A percentile compares a stretch with the other conserved stretches of the same genome.
Evolutionary conservation across 2,113 vertebrate genomes (phyloP).

Genomic region (Brachirus orientalis): DNA sequence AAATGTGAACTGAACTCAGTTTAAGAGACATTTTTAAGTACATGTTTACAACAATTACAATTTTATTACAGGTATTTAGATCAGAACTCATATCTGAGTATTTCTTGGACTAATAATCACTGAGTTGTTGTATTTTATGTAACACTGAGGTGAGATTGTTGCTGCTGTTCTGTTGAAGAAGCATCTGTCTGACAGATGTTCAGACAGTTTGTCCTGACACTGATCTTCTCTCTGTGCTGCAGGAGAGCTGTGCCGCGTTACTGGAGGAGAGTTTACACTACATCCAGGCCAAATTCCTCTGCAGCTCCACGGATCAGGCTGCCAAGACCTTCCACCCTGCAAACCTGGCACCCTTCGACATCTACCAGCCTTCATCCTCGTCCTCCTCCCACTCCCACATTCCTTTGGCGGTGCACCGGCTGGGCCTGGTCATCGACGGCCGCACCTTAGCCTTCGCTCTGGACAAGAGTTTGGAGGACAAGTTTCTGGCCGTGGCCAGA

Average conservation of each 20-base stretch:
- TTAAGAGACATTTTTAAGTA: too few relatives aligned
- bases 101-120: too few relatives aligned
- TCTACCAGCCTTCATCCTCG: conserved; percentile 52
- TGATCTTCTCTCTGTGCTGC: conserved; percentile 47
- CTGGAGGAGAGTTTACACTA: conserved; percentile 91
- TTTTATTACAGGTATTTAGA: too few relatives aligned
- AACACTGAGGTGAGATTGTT: not conserved
- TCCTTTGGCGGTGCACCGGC: conserved; percentile 75
- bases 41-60: too few relatives aligned
- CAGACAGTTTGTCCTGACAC: conserved; percentile 11
- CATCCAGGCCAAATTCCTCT: conserved; percentile 86
- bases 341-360: conserved; percentile 75
- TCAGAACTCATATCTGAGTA: too few relatives aligned
- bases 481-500: conserved; percentile 90
- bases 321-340: conserved; percentile 61
- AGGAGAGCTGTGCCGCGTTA: conserved; percentile 92
- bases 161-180: not conserved
- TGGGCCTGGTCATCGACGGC: conserved; percentile 94
- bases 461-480: conserved; percentile 90
- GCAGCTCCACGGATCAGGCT: conserved; percentile 64
- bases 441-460: conserved; percentile 93
- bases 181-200: conserved; percentile 60
- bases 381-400: conserved; percentile 63
- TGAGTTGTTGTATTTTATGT: too few relatives aligned
- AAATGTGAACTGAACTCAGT: too few relatives aligned